Evolutionary conservation across 2,888 invertebrate genomes (phyloP).

Genomic region (Podabrus alpinus): DNA sequence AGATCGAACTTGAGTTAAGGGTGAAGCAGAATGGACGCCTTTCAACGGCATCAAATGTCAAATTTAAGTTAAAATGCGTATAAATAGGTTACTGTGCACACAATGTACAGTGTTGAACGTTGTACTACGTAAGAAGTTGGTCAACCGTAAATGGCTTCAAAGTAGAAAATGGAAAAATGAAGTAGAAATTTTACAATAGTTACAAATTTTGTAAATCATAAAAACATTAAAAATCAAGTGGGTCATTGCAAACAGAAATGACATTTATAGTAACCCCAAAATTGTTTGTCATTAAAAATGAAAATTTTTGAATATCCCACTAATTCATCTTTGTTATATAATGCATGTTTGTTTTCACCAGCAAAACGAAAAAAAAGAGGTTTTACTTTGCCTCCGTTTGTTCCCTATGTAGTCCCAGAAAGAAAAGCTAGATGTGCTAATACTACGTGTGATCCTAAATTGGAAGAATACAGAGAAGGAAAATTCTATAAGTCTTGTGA

Average conservation of each 20-base stretch:
- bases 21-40: no score
- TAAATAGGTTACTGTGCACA: no score
- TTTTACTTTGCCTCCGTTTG: background rate
- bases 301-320: background rate
- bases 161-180: no score
- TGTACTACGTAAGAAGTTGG: no score
- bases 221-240: background rate
- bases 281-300: background rate
- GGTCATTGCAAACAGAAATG: background rate
- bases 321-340: background rate
- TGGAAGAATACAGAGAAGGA: background rate
- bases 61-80: no score
- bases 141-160: no score
- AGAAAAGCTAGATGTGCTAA: background rate
- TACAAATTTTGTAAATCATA: no score
- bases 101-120: no score
- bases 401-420: background rate
- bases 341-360: background rate
- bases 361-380: background rate
- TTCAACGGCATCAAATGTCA: no score
- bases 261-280: background rate
- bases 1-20: no score
- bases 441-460: background rate
- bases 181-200: no score
- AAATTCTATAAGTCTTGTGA: background rate